Conservation (phyloP, 2,888 invertebrate genomes). For the Scaptomyza polygonia region DNA sequence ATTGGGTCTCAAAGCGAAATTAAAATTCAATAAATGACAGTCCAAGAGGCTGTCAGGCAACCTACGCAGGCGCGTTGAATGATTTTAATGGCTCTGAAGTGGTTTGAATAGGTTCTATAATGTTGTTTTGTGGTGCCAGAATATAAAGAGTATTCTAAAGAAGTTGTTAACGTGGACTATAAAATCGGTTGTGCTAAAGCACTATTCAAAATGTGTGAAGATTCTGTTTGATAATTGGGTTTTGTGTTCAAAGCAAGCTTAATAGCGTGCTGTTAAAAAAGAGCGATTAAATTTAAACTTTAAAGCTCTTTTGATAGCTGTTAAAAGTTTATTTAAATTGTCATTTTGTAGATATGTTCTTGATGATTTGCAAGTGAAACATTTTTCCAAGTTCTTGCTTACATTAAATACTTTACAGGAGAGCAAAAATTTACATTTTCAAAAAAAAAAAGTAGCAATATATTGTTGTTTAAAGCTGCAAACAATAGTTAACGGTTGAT, state of each 20-base stretch:
- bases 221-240: too few species aligned
- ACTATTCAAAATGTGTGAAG: not conserved
- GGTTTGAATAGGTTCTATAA: conserved; percentile 40
- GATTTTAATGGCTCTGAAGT: conserved; percentile 59
- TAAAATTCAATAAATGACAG: conserved; percentile 75
- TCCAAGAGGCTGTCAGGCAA: conserved; percentile 53
- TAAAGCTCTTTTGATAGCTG: not conserved
- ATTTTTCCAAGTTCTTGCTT: not conserved
- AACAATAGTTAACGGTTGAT: not conserved
- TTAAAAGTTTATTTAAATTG: not conserved
- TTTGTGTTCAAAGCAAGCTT: not conserved
- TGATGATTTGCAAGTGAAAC: too few species aligned
- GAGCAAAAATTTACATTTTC: not conserved
- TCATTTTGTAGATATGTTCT: too few species aligned
- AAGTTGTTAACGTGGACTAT: conserved; percentile 14
- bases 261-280: not conserved
- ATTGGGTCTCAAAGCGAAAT: conserved; percentile 66
- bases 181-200: not conserved
- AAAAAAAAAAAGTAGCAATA: not conserved
- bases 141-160: conserved; percentile 1
- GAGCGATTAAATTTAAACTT: not conserved
- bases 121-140: conserved; percentile 18
- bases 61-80: conserved; percentile 61
- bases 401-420: not conserved
- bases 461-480: not conserved